phyloP scores from a whole-genome alignment of 92 coral and sea anemone species.

The Phymanthus crucifer region DNA sequence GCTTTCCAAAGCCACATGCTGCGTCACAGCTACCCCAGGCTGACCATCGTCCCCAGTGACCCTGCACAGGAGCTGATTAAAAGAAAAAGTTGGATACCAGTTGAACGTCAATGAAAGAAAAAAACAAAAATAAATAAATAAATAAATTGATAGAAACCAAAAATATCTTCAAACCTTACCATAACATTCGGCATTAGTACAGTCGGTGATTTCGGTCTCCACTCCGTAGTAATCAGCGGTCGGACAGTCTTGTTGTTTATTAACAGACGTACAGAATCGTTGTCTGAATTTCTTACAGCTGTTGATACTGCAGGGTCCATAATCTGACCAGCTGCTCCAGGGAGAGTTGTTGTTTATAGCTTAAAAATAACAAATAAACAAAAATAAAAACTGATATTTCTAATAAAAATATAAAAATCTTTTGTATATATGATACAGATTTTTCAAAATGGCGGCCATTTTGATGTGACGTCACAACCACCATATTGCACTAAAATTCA shows the following conservation, averaged over 20 bases:
- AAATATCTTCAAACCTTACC: conserved; percentile 33
- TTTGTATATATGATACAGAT: no score
- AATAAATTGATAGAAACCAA: neutral
- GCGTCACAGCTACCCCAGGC: conserved; percentile 75
- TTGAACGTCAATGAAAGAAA: neutral
- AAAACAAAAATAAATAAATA: neutral
- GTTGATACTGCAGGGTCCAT: conserved; percentile 53
- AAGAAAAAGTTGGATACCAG: no score
- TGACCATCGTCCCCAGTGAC: conserved; percentile 99
- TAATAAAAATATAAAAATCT: no score
- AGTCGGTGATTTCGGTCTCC: conserved; percentile 31
- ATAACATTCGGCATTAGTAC: conserved; percentile 54
- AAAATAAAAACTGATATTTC: no score
- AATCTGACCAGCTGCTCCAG: conserved; percentile 79
- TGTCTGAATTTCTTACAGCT: conserved; percentile 65
- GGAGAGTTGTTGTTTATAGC: conserved; percentile 42
- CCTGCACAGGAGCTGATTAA: conserved; percentile 75
- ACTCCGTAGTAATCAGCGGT: conserved; percentile 57
- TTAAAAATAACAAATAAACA: neutral
- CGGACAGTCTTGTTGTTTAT: conserved; percentile 48
- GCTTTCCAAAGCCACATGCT: conserved; percentile 67
- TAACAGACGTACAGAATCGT: conserved; percentile 65
- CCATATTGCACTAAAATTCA: neutral
- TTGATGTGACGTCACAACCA: neutral
- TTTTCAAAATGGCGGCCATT: neutral